Evolutionary conservation across 2,113 vertebrate genomes (phyloP), one percentile per base, ranked within the genome.

Genomic region (Gymnarchus niloticus): DNA sequence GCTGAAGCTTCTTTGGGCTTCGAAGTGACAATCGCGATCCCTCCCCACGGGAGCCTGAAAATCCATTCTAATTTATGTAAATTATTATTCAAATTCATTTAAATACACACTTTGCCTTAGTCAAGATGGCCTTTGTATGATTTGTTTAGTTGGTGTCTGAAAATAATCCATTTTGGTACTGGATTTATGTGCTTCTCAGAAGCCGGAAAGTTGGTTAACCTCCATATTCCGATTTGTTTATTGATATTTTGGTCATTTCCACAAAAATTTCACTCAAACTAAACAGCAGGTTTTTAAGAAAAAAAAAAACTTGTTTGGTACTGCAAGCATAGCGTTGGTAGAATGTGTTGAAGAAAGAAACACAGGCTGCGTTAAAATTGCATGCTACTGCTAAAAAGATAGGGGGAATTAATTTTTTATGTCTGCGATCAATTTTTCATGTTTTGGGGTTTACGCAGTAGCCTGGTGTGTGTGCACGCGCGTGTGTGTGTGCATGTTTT

Each of bases 361-460:
- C 77, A 85, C 57, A 57, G 57, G 56, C 73, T 28, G 77, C 57
- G 84, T 56, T 78, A 90, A 91, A 93, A 91, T 87, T 88, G 88
- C 81, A 87, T 82, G 92, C 9, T 90, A 92, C 89, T 91, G 91
- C 88, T 89, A 93, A 93, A 93, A 76, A 76, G 25, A 84, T 65
- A 51, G 83, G 57, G 61, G 52, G 25, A 84, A 95, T 95, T 94
- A 94, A 95, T 95, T 89, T 95, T 95, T 93, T 91, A 94, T 95
- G 93, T 92, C 89, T 33, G n/a, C 92, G 92, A 93, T 95, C 93
- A 95, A 95, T 95, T 95, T 95, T 95, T 89, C 89, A 95, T 95
- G 92, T 84, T 90, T 91, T 89, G 92, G 91, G 57, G 57, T 84
- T 37, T 84, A 51, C 33, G 85, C 59, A 83, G 81, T 69, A 86